Evolutionary conservation across 2,113 vertebrate genomes (phyloP).

Genomic region (Sceloporus tristichus): DNA sequence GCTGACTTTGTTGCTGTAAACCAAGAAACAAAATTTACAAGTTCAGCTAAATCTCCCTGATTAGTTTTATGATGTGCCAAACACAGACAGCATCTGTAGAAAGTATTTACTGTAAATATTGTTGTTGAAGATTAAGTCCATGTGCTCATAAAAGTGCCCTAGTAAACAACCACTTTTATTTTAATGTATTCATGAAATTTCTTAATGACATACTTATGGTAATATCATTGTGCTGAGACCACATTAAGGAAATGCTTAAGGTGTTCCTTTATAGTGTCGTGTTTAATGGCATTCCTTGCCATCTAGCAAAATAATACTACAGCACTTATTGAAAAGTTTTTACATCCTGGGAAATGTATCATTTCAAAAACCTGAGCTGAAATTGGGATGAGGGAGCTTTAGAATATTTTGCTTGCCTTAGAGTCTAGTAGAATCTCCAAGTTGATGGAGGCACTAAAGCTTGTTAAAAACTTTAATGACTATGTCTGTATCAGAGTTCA

Average conservation of each 20-base stretch:
- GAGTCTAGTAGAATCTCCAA: background rate
- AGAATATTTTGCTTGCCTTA: background rate
- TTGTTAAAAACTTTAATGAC: background rate
- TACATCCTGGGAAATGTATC: background rate
- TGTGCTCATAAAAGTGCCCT: constrained; percentile 42
- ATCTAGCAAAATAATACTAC: background rate
- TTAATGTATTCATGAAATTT: constrained; percentile 43
- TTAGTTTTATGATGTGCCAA: constrained; percentile 44
- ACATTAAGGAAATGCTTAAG: constrained; percentile 45
- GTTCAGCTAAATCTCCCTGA: constrained; percentile 14
- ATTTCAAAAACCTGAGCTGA: background rate
- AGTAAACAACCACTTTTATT: constrained; percentile 43
- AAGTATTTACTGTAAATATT: constrained; percentile 49
- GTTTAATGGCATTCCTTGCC: constrained; percentile 19
- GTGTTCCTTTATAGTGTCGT: background rate
- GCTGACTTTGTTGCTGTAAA: constrained; percentile 8
- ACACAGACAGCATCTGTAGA: constrained; percentile 32
- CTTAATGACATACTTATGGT: constrained; percentile 22
- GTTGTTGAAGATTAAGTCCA: constrained; percentile 40
- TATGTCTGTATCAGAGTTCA: background rate
- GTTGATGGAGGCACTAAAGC: background rate
- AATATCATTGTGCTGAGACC: background rate
- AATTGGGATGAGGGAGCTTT: background rate
- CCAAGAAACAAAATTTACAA: background rate
- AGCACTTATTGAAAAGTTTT: background rate